These are phyloP conservation scores for Drosophila eohydei DNA, from an alignment of 2,888 invertebrate species.

Conservation along the genomic window DNA sequence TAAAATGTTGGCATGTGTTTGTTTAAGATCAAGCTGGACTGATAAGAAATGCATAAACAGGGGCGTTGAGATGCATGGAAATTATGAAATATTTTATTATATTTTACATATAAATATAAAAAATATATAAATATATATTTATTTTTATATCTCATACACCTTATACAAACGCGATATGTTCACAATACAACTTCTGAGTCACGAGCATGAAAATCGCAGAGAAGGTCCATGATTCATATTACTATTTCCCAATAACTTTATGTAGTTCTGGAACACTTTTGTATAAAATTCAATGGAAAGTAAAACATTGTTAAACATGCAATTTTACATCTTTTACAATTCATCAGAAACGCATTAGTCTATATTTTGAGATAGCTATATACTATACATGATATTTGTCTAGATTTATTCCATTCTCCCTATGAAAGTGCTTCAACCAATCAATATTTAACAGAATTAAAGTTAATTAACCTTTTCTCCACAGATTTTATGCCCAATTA, in stretches of 20 bases:
- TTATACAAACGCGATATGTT: too few species aligned
- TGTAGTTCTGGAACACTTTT: too few species aligned
- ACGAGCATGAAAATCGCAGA: background rate
- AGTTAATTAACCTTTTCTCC: constrained; percentile 10
- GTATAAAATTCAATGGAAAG: too few species aligned
- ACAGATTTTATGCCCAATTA: constrained; percentile 3
- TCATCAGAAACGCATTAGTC: background rate
- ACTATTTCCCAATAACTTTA: background rate
- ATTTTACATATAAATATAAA: background rate
- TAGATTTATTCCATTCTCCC: background rate
- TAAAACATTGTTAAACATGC: background rate
- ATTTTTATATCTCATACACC: background rate
- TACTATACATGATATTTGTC: background rate
- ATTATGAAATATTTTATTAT: background rate
- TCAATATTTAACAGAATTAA: constrained; percentile 2
- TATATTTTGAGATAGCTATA: background rate
- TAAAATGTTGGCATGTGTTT: constrained; percentile 53
- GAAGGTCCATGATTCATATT: background rate
- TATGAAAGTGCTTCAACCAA: background rate
- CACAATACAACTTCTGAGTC: background rate
- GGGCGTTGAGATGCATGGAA: constrained; percentile 28
- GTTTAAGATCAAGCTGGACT: constrained; percentile 31
- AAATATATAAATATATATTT: background rate
- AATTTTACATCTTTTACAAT: too few species aligned
- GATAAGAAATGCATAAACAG: constrained; percentile 34